phyloP scores from a whole-genome alignment of 2,797 vertebrate genomes.

The Somateria mollissima region DNA sequence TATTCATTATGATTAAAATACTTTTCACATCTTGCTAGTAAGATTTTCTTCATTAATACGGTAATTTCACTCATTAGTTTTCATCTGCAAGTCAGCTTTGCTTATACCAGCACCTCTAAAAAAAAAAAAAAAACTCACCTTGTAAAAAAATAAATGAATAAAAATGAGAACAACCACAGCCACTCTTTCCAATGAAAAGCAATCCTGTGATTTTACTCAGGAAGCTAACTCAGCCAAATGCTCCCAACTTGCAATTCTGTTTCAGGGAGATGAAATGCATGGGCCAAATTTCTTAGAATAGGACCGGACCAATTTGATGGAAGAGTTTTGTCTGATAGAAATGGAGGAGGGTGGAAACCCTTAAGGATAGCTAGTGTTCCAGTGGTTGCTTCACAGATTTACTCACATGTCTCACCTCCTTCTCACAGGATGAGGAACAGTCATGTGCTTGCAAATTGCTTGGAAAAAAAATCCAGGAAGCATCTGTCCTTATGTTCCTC shows the following conservation, averaged over 20 bases:
- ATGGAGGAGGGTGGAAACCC: background rate
- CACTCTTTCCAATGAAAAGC: background rate
- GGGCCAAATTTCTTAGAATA: conserved; percentile 58
- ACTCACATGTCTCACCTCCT: background rate
- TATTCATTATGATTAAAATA: conserved; percentile 24
- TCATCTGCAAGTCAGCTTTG: background rate
- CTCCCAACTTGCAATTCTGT: conserved; percentile 51
- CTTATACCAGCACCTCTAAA: background rate
- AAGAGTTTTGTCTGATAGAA: conserved; percentile 54
- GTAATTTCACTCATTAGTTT: background rate
- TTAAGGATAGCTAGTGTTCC: background rate
- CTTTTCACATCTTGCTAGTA: background rate
- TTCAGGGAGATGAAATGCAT: conserved; percentile 61
- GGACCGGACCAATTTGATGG: conserved; percentile 52
- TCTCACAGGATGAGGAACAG: background rate
- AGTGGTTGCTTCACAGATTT: background rate
- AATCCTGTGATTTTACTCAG: background rate
- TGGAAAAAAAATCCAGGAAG: background rate
- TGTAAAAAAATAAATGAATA: background rate
- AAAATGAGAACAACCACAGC: background rate
- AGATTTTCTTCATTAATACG: conserved; percentile 1
- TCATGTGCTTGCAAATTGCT: background rate
- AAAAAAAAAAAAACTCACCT: background rate
- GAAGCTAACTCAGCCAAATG: conserved; percentile 33
- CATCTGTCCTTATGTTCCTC: background rate